Evolutionary conservation across 2,888 invertebrate species (phyloP), one percentile per base, ranked within the genome.

Genomic region (Melanophora roralis): DNA sequence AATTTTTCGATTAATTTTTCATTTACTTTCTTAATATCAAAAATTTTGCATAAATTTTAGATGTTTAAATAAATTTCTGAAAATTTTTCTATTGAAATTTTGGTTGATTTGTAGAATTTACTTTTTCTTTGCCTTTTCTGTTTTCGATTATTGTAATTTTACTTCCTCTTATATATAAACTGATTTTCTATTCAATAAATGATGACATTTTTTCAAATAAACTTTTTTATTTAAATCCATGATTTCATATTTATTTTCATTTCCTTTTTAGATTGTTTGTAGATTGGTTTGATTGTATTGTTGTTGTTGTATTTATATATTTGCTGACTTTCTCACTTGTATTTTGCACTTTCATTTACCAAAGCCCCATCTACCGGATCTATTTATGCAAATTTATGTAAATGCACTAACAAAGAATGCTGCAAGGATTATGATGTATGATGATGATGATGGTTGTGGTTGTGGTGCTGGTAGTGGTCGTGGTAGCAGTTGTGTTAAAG

Each of bases 361-460:
- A 49, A 51, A 59, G 7, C 55, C 16, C 64, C 27, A 3, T 27
- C 27, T 53, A 21, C 45, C 11, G 27, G 6, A 19, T 49, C 45
- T 73, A 51, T 36, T 51, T 64, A 79, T 79, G 74, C 36, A 59
- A 79, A 74, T 79, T 74, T 79, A 79, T 74, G 78, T 69, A 74
- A 79, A 79, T 74, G 74, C 69, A 73, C 57, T 79, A 59, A 16
- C 5, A 23, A 9, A 19, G 12, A 36, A 40, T 7, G 19, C 36
- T 23, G 32, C 32, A 67, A 43, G 47, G 12, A 59, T 27, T 40
- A 47, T 55, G 23, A 53, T 67, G 59, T 49, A 34, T 16, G n/a
- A 43, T 45, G 43, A 45, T 43, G 60, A 36, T 45, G 60, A 59
- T n/a, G 51, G 19, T 23, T 23, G 23, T 16, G 7, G 9, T 49